Evolutionary conservation across 2,113 vertebrate species (phyloP).

Genomic region (Semnornis frantzii): DNA sequence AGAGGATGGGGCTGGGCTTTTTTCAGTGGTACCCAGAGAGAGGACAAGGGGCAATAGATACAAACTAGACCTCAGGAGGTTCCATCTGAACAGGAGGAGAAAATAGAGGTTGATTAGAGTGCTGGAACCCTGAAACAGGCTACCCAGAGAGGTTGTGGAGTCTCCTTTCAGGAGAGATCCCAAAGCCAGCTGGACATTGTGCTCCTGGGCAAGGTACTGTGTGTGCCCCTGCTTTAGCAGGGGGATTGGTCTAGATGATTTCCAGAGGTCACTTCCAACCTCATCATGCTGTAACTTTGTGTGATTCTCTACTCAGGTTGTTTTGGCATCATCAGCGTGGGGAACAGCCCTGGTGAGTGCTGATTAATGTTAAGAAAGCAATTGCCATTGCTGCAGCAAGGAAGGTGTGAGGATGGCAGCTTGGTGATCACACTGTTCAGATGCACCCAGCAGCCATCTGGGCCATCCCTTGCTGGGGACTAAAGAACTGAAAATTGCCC

Average conservation of each 20-base stretch:
- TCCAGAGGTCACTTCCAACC: not conserved
- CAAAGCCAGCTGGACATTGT: no score
- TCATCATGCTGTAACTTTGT: not conserved
- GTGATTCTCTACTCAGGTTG: not conserved
- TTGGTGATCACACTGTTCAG: not conserved
- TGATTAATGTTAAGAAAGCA: not conserved
- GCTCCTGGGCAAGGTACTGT: not conserved
- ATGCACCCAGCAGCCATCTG: not conserved
- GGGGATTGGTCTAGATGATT: not conserved
- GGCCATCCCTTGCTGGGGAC: not conserved
- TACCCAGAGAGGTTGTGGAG: no score
- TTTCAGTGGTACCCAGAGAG: no score
- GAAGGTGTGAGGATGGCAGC: not conserved
- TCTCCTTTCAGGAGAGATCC: no score
- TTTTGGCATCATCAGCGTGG: not conserved
- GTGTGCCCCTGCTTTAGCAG: not conserved
- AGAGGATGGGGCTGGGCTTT: no score
- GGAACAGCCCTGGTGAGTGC: rapidly evolving
- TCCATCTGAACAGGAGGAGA: no score
- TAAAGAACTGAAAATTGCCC: not conserved
- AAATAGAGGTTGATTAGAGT: no score
- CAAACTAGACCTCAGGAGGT: no score
- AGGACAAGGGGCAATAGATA: no score
- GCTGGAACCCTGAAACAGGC: no score
- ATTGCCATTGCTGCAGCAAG: not conserved